A percentile compares a stretch with the other conserved stretches of the same genome.
Conservation (phyloP, 1,140 invertebrate genomes). For the Berghia stephanieae region DNA sequence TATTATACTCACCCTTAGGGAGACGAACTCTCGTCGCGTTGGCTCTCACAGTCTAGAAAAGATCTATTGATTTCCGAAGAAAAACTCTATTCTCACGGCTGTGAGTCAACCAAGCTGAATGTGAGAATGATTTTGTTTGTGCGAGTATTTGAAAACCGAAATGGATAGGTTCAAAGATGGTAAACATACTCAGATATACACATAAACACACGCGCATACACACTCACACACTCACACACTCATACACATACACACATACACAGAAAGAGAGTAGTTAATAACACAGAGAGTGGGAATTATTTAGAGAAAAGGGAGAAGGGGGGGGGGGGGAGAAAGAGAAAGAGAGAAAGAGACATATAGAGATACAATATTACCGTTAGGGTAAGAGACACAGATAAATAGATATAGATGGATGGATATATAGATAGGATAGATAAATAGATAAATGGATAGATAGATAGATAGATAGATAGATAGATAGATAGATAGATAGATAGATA, state of each 20-base stretch:
- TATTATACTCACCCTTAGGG: no score
- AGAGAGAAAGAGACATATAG: not conserved
- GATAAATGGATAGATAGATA: not conserved
- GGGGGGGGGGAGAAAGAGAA: not conserved
- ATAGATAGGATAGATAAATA: not conserved
- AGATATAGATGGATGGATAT: not conserved
- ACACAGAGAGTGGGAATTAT: not conserved
- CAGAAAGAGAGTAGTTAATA: not conserved
- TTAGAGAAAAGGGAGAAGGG: not conserved
- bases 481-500: not conserved
- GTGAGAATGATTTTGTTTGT: not conserved
- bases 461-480: not conserved
- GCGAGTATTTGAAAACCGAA: not conserved
- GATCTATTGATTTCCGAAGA: no score
- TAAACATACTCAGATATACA: not conserved
- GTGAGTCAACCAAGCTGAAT: no score
- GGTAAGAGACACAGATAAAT: not conserved
- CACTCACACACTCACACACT: not conserved
- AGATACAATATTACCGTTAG: not conserved
- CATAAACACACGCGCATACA: not conserved
- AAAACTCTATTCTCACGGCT: no score
- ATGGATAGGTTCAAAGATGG: not conserved
- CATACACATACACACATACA: conserved; percentile 24
- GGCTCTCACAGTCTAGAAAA: no score
- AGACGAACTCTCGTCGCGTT: no score